phyloP scores from a whole-genome alignment of 2,113 vertebrate genomes.

The Drymodes brunneopygia region DNA sequence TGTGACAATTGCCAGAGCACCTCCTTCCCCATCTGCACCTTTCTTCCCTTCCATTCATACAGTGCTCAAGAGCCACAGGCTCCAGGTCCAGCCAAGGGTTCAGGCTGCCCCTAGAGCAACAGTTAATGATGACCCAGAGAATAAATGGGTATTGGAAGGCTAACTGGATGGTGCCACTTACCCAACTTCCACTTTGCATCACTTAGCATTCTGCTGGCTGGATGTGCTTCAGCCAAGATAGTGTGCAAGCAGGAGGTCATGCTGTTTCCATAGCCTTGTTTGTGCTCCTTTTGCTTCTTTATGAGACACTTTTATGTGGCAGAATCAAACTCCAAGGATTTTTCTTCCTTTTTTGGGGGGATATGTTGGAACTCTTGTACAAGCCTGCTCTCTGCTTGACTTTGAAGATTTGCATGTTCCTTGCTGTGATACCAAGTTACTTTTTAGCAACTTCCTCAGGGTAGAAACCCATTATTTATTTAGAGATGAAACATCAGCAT shows the following conservation, averaged over 20 bases:
- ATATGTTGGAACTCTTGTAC: not conserved
- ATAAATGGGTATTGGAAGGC: not conserved
- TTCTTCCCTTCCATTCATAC: not conserved
- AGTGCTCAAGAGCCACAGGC: not conserved
- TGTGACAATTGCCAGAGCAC: not conserved
- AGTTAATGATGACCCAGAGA: not conserved
- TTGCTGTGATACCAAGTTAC: not conserved
- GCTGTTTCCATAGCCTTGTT: not conserved
- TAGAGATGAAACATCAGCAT: not conserved
- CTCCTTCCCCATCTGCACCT: not conserved
- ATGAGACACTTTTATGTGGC: not conserved
- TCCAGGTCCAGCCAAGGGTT: not conserved
- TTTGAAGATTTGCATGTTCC: not conserved
- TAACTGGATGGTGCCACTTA: not conserved
- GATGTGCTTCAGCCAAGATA: not conserved
- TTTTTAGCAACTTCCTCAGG: not conserved
- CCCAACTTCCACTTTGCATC: not conserved
- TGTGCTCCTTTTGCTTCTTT: not conserved
- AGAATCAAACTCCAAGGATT: not conserved
- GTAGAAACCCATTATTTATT: slow-evolving; percentile 34
- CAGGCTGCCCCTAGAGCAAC: not conserved
- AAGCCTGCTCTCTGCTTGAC: not conserved
- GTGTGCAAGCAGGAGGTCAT: not conserved
- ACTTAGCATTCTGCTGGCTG: not conserved
- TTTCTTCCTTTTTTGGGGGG: not conserved